Evolutionary conservation across 2,888 invertebrate genomes (phyloP).

Genomic region (Charanyca ferruginea): DNA sequence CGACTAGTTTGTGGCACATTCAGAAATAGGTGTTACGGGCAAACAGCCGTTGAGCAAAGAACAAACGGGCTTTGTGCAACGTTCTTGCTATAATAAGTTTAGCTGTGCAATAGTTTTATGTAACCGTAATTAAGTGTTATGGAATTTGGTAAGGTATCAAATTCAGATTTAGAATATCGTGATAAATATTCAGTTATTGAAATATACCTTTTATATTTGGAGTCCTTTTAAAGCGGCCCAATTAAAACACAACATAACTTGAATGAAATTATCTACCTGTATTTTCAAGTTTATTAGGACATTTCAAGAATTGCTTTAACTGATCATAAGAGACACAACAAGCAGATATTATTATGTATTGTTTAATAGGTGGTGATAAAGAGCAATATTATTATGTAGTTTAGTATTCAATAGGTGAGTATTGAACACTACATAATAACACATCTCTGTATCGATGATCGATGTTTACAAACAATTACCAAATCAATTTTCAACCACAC

Average conservation of each 20-base stretch:
- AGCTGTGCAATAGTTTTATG: conserved; percentile 29
- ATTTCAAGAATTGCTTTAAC: background rate
- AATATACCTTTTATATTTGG: too few species aligned
- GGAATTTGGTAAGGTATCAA: background rate
- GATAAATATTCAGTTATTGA: too few species aligned
- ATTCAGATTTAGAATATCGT: background rate
- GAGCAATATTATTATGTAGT: too few species aligned
- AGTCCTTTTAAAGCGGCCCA: background rate
- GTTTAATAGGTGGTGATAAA: too few species aligned
- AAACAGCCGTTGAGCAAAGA: conserved; percentile 28
- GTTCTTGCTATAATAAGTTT: conserved; percentile 36
- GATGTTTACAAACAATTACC: conserved; percentile 31
- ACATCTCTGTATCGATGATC: conserved; percentile 16
- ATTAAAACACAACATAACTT: background rate
- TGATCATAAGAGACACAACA: background rate
- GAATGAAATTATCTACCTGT: background rate
- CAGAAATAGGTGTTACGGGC: conserved; percentile 47
- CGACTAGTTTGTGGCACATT: conserved; percentile 52
- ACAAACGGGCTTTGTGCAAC: conserved; percentile 39
- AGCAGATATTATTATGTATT: too few species aligned
- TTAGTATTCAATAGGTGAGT: too few species aligned
- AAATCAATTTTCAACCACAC: conserved; percentile 18
- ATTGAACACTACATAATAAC: background rate
- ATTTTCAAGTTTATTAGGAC: background rate
- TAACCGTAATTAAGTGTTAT: background rate